phyloP scores from a whole-genome alignment of 2,888 invertebrate species.

The Mythimna ferrago region DNA sequence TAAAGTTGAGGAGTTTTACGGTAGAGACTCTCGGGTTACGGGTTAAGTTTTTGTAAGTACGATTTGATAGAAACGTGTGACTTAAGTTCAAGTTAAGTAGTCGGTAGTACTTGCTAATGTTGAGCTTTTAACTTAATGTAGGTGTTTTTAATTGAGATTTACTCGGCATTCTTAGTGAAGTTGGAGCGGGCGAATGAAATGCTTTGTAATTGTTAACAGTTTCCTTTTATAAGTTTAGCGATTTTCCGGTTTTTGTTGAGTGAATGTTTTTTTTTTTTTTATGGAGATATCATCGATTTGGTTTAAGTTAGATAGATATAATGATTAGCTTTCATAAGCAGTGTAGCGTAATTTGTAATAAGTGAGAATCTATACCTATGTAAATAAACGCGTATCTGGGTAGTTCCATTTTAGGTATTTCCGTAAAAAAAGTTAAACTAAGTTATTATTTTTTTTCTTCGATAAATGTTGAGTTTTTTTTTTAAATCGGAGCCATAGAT shows the following conservation, averaged over 20 bases:
- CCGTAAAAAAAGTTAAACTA: not conserved
- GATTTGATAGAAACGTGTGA: conserved; percentile 73
- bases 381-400: no score
- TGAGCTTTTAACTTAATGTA: conserved; percentile 54
- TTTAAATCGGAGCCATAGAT: no score
- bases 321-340: no score
- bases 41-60: conserved; percentile 68
- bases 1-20: conserved; percentile 67
- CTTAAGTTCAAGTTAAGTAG: conserved; percentile 54
- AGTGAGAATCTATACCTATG: not conserved
- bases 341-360: no score
- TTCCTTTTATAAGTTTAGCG: conserved; percentile 2
- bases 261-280: not conserved
- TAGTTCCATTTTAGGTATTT: not conserved
- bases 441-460: not conserved
- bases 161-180: conserved; percentile 31
- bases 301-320: not conserved
- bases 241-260: conserved; percentile 6
- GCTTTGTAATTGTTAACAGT: conserved; percentile 35
- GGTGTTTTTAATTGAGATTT: conserved; percentile 60
- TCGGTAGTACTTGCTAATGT: conserved; percentile 58
- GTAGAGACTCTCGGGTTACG: conserved; percentile 57
- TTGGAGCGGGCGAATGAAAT: conserved; percentile 33
- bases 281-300: not conserved
- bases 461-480: not conserved